These are phyloP conservation scores for Calcarius lapponicus DNA, from an alignment of 2,797 vertebrate species.

Conservation along the genomic window DNA sequence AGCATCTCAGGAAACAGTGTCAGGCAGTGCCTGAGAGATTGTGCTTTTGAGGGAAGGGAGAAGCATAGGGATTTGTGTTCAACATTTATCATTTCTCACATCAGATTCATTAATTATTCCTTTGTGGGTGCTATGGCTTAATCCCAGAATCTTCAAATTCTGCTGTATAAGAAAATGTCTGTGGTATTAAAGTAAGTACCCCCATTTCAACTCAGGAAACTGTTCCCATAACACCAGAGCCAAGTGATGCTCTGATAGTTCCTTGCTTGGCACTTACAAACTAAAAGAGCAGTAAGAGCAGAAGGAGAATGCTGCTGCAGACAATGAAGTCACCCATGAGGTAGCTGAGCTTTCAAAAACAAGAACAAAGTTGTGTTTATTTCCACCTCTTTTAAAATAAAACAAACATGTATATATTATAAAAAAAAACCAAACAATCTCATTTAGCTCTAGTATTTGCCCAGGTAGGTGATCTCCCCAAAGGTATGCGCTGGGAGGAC, in stretches of 20 bases:
- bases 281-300: neutral
- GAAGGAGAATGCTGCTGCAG: neutral
- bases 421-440: neutral
- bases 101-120: neutral
- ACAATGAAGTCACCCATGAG: neutral
- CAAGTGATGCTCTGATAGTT: neutral
- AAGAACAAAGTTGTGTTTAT: neutral
- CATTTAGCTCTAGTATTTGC: neutral
- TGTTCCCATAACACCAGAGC: neutral
- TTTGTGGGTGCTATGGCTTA: neutral
- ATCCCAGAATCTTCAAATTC: neutral
- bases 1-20: accelerated
- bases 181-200: neutral
- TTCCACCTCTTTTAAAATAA: neutral
- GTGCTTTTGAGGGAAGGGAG: neutral
- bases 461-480: neutral
- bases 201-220: neutral
- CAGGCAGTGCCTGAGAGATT: neutral
- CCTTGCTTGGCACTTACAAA: neutral
- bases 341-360: neutral
- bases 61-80: neutral
- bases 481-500: neutral
- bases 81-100: neutral
- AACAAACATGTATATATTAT: neutral
- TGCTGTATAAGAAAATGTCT: neutral